Percentiles rank a stretch among this genome's conserved stretches.
Conservation (phyloP, 1,140 invertebrate genomes). For the Magallana ariakensis region DNA sequence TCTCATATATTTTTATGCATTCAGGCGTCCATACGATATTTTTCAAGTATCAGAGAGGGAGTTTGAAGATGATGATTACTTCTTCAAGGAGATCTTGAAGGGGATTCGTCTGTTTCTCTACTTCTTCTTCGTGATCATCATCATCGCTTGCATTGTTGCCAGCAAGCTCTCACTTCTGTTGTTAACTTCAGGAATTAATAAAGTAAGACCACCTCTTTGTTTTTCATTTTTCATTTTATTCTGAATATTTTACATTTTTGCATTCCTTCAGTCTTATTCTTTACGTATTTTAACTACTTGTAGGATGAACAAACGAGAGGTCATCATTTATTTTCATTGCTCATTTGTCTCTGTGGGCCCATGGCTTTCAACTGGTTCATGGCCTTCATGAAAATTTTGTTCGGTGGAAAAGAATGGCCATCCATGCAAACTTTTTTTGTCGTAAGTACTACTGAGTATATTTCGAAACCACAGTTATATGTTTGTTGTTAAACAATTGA, state of each 20-base stretch:
- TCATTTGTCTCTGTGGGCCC: slow-evolving; percentile 72
- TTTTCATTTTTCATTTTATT: too few species aligned
- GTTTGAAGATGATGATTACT: slow-evolving; percentile 70
- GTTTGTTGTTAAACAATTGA: background rate
- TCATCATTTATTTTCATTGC: slow-evolving; percentile 64
- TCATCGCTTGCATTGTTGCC: slow-evolving; percentile 68
- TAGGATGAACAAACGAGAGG: slow-evolving; percentile 61
- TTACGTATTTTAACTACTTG: background rate
- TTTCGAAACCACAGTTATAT: background rate
- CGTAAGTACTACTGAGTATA: slow-evolving; percentile 70
- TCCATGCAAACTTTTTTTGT: slow-evolving; percentile 68
- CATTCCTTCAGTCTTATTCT: background rate
- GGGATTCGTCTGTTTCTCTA: slow-evolving; percentile 71
- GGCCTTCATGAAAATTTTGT: slow-evolving; percentile 72
- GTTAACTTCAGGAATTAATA: slow-evolving; percentile 70
- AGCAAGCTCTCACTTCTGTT: slow-evolving; percentile 72
- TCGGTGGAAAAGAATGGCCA: slow-evolving; percentile 75
- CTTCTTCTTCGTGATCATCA: slow-evolving; percentile 65
- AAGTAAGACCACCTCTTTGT: slow-evolving; percentile 58
- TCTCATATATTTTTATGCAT: background rate
- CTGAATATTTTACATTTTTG: background rate
- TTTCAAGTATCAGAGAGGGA: slow-evolving; percentile 75
- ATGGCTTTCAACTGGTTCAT: slow-evolving; percentile 72
- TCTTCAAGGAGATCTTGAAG: slow-evolving; percentile 75
- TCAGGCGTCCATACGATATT: slow-evolving; percentile 74